phyloP scores from a whole-genome alignment of 2,113 vertebrate species.

The Ameiurus melas region DNA sequence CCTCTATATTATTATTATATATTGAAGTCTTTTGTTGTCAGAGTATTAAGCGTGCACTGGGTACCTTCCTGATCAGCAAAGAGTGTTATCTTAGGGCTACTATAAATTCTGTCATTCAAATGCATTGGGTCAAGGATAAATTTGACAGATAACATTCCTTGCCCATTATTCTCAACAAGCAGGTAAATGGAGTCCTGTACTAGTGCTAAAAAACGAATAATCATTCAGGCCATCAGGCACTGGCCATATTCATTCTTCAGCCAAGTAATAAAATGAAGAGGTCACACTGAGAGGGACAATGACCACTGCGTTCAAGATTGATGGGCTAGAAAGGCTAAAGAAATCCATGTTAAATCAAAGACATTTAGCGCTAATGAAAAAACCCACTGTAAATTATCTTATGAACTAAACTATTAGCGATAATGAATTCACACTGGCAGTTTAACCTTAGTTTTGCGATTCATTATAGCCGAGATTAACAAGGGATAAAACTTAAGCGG shows the following conservation, averaged over 20 bases:
- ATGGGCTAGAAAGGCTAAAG: constrained; percentile 60
- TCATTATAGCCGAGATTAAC: constrained; percentile 82
- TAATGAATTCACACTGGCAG: constrained; percentile 79
- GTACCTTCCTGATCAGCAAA: constrained; percentile 31
- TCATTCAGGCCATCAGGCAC: constrained; percentile 58
- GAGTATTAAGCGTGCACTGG: constrained; percentile 58
- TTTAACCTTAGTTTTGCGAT: constrained; percentile 82
- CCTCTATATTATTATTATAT: too few species aligned
- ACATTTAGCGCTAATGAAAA: constrained; percentile 72
- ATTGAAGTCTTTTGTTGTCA: constrained; percentile 51
- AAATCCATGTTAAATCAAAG: constrained; percentile 71
- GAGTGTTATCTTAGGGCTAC: constrained; percentile 57
- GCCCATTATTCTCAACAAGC: constrained; percentile 64
- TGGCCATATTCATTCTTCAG: constrained; percentile 65
- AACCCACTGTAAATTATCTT: constrained; percentile 75
- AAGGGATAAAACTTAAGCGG: constrained; percentile 75
- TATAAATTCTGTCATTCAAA: constrained; percentile 70
- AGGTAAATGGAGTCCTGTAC: constrained; percentile 68
- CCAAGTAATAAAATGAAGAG: constrained; percentile 63
- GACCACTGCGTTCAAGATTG: constrained; percentile 66
- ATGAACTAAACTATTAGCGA: constrained; percentile 75
- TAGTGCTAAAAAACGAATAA: constrained; percentile 66
- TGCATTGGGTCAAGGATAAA: constrained; percentile 69
- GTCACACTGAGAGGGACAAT: constrained; percentile 70
- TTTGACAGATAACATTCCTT: constrained; percentile 74